These are phyloP conservation scores for Napeogenes inachia DNA, from an alignment of 2,888 invertebrate species.

Conservation along the genomic window DNA sequence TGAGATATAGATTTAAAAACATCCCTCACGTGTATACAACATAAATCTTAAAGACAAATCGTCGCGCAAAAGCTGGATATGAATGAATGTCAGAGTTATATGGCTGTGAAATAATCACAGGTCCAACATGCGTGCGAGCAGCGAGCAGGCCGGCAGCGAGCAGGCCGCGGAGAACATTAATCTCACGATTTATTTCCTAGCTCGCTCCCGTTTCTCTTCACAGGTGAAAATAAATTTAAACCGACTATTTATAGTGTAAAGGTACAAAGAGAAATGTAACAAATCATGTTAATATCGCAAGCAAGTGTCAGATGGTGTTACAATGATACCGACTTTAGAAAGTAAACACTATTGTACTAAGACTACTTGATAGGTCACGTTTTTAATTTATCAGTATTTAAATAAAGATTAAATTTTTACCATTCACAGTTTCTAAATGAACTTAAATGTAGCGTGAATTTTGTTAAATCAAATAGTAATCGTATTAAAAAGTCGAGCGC, in stretches of 20 bases:
- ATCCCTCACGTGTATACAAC: background rate
- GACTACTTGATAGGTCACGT: constrained; percentile 29
- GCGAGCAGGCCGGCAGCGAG: constrained; percentile 22
- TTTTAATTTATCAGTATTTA: constrained; percentile 29
- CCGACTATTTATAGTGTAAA: constrained; percentile 49
- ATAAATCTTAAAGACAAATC: constrained; percentile 5
- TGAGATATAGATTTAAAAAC: too few species aligned
- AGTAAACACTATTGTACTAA: constrained; percentile 34
- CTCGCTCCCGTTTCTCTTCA: constrained; percentile 57
- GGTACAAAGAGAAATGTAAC: constrained; percentile 53
- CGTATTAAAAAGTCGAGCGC: constrained; percentile 60
- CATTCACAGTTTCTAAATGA: too few species aligned
- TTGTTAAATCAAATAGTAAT: constrained; percentile 48
- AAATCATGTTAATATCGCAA: constrained; percentile 44
- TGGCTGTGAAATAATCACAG: constrained; percentile 13
- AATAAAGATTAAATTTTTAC: constrained; percentile 12
- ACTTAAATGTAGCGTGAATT: constrained; percentile 16
- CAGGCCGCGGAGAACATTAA: constrained; percentile 46
- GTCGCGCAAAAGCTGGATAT: background rate
- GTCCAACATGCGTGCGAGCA: constrained; percentile 26
- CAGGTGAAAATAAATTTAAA: constrained; percentile 56
- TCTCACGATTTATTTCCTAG: constrained; percentile 60
- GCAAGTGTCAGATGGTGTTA: constrained; percentile 38
- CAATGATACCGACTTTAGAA: constrained; percentile 37
- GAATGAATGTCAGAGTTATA: constrained; percentile 16